Evolutionary conservation across 2,797 vertebrate species (phyloP), one percentile per base, ranked within the genome.

Genomic region (Chrosomus eos): DNA sequence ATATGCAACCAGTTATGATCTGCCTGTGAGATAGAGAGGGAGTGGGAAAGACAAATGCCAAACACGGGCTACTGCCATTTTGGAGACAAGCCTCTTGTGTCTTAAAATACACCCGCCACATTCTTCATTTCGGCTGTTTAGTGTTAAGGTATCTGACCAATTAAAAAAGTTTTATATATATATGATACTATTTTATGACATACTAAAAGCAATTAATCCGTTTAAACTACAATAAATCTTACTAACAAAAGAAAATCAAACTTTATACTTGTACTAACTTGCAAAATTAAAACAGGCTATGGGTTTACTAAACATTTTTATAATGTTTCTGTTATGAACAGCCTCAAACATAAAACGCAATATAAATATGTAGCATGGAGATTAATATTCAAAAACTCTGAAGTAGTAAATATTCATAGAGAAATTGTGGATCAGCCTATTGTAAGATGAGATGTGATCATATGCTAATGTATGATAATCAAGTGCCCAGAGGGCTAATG

Each of bases 391-490:
- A 90, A 92, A 92, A 91, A 91, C 84, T 83, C 90, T 90, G 86
- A 83, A 86, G 66, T 76, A 84, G 89, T 84, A 92, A 92, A 92
- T 87, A 94, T 91, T 85, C 88, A 87, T 89, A 86, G 94, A 95
- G 93, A 95, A 95, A 94, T 94, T 89, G 91, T 92, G 90, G 83
- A 83, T 95, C 93, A 77, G 84, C 87, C 95, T 94, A 80, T 95
- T 96, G 95, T 96, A 96, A 96, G 96, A 97, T 96, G 97, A 96
- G 95, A 96, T 96, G 93, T 97, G 97, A 97, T 97, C 95, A 95
- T 96, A 97, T 98, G 97, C 97, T 98, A 98, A 99, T 98, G 92
- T 97, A 98, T 97, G 97, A 96, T 97, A 97, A 97, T 97, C 96
- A 97, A 95, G 95, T 95, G 94, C 95, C 95, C 82, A 93, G 94